These are phyloP conservation scores for Mechanitis mazaeus DNA, from an alignment of 2,888 invertebrate genomes.

Conservation along the genomic window DNA sequence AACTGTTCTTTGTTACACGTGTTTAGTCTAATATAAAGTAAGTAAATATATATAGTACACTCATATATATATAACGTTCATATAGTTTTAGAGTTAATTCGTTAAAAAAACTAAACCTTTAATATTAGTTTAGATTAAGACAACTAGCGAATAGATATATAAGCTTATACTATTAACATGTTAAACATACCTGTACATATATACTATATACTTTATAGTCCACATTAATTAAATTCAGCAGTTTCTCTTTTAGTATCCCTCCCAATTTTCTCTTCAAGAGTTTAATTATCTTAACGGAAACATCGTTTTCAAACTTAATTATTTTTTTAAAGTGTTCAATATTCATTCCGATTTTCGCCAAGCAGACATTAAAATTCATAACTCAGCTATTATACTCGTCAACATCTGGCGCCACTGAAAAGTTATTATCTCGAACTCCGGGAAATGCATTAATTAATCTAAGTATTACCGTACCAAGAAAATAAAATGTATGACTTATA, in stretches of 20 bases:
- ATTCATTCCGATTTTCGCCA: conserved; percentile 64
- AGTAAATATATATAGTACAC: too few species aligned
- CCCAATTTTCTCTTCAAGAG: conserved; percentile 50
- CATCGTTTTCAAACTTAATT: conserved; percentile 59
- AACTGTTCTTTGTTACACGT: too few species aligned
- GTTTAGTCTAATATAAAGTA: too few species aligned
- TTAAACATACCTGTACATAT: background rate
- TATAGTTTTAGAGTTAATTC: too few species aligned
- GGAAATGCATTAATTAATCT: conserved; percentile 60
- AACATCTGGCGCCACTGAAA: conserved; percentile 65
- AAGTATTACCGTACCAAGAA: conserved; percentile 26
- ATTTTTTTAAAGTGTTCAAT: conserved; percentile 63
- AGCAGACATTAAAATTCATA: conserved; percentile 70
- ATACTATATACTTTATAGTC: background rate
- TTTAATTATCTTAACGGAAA: conserved; percentile 54
- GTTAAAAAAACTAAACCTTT: too few species aligned
- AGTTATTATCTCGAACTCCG: conserved; percentile 59
- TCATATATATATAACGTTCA: too few species aligned
- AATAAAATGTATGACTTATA: too few species aligned
- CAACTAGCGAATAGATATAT: too few species aligned
- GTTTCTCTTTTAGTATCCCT: conserved; percentile 57
- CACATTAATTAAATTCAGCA: conserved; percentile 27
- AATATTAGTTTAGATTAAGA: too few species aligned
- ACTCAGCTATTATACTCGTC: conserved; percentile 63
- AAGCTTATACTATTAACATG: too few species aligned